These are phyloP conservation scores for Saccopteryx leptura DNA, from an alignment of 2,113 vertebrate genomes.

Conservation along the genomic window DNA sequence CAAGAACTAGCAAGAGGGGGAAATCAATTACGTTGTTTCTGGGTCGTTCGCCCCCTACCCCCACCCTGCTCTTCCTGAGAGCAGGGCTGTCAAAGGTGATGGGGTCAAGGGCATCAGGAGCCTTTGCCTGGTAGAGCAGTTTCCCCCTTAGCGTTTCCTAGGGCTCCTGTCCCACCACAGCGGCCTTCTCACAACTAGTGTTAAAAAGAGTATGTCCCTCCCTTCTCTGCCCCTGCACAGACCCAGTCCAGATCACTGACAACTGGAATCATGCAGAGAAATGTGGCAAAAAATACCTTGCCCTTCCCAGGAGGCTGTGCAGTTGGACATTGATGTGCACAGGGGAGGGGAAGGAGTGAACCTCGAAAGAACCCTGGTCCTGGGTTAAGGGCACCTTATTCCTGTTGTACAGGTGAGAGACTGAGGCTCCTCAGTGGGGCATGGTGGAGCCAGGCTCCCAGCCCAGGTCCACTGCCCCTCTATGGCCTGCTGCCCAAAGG, in stretches of 20 bases:
- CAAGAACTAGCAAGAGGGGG: conserved; percentile 74
- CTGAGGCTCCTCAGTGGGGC: accelerated
- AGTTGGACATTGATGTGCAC: background rate
- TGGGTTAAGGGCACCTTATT: accelerated
- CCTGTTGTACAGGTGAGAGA: background rate
- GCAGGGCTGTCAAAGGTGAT: background rate
- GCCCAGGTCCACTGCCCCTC: background rate
- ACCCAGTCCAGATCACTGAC: background rate
- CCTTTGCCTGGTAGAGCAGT: background rate
- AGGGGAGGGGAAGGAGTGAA: background rate
- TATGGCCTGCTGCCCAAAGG: accelerated
- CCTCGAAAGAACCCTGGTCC: accelerated
- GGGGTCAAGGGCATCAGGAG: background rate
- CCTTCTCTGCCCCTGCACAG: background rate
- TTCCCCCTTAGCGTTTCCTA: background rate
- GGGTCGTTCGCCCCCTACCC: background rate
- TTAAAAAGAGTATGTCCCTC: background rate
- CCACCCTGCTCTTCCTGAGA: background rate
- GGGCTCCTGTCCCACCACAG: accelerated
- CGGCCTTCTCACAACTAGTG: background rate
- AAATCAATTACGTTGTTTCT: conserved; percentile 74
- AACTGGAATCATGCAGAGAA: background rate
- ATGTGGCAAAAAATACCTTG: background rate
- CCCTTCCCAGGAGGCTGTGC: background rate
- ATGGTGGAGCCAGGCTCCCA: background rate